Evolutionary conservation across 2,888 invertebrate genomes (phyloP).

Genomic region (Xestia sexstrigata): DNA sequence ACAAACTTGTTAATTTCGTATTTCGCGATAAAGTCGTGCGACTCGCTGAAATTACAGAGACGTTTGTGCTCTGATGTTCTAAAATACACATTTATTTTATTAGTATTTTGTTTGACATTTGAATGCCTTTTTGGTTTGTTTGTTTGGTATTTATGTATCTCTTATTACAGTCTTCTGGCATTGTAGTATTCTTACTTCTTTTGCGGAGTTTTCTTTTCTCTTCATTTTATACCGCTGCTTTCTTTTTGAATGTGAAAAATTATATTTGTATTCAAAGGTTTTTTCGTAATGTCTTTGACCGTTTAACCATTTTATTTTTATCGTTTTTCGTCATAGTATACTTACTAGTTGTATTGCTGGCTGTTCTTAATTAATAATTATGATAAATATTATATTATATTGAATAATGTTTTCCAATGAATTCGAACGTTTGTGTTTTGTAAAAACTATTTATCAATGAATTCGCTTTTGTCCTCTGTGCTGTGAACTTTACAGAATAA

Average conservation of each 20-base stretch:
- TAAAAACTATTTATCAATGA: neutral
- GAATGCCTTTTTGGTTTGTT: neutral
- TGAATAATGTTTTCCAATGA: neutral
- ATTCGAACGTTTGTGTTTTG: neutral
- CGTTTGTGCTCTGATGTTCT: neutral
- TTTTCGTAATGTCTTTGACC: neutral
- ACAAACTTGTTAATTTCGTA: conserved; percentile 21
- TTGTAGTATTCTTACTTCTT: neutral
- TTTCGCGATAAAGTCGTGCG: conserved; percentile 6
- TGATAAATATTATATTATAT: neutral
- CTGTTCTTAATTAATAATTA: too few relatives aligned
- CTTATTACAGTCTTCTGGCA: neutral
- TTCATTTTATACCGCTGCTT: neutral
- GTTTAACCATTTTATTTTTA: neutral
- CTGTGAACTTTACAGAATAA: neutral
- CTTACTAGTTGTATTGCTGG: neutral
- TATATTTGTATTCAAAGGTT: neutral
- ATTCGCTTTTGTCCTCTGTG: neutral
- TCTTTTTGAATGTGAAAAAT: neutral
- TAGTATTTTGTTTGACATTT: conserved; percentile 19
- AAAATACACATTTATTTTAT: conserved; percentile 7
- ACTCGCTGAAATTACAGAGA: conserved; percentile 13
- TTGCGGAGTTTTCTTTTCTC: neutral
- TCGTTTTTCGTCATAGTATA: neutral
- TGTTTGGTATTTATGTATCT: neutral